Base-by-base conservation (phyloP, 53 echinoderm and acorn worm genomes). In the Stichopus horrens region DNA sequence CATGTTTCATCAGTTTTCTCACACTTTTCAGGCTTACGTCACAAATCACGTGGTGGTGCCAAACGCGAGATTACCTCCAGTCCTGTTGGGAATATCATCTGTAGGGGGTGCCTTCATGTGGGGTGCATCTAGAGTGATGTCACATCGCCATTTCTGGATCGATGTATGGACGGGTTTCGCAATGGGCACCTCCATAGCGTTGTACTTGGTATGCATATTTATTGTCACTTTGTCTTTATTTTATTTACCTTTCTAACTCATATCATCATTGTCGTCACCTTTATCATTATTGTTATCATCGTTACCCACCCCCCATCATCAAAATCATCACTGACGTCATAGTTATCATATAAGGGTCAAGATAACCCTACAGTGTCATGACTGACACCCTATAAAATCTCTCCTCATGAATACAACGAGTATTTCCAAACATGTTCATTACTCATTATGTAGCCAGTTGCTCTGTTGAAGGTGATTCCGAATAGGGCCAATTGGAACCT, bases 151-250 rank as follows among this genome's bases (percentile, higher is more conserved):
- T 75, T 94, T 93, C 73, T 96, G 94, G 93, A 85, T 83, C 54
- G 96, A 96, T 57, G 94, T 96, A 14, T 77, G 93, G 57, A 91
- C 91, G 4, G 96, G 96, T 0, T 94, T 96, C 90, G 53, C 87
- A 16, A 71, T 96, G 54, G 96, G 96, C 52, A 89, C 92, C 5
- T 74, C 89, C 5, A 88, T 96, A 52, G 93, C 96, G 18, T 77
- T 92, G 54, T 94, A 94, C 75, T 53, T 96, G 92, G 96, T 96
- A 92, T 92, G 90, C 58, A 74, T 67, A 67, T n/a, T 67, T 67
- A n/a, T 14, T 67, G 11, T 37, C 37, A 37, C 37, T 37, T 1
- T 37, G 2, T 37, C 37, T 0, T 0, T 37, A 2, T 37, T 37
- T 37, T 37, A 37, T 37, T 37, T 0, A 37, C 37, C 2, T 0